Evolutionary conservation across 2,888 invertebrate species (phyloP), one percentile per base, ranked within the genome.

Genomic region (Ceraclea dissimilis): DNA sequence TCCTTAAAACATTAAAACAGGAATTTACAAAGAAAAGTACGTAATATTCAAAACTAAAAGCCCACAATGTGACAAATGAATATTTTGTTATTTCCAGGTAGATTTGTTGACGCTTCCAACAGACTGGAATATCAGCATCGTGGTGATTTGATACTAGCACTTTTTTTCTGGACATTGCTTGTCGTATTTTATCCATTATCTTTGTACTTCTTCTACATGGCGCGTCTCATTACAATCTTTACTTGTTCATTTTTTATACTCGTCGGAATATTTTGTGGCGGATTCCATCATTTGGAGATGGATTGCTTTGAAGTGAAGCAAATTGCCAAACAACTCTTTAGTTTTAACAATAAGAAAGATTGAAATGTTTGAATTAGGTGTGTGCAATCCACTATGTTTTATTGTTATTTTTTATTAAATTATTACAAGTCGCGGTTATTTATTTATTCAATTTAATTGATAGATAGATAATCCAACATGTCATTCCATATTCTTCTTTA

Each of bases 211-310:
- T 58, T 26, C 47, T 11, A 10, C 8, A 33, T 16, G 17, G 10
- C 52, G 11, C 39, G 51, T 20, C 51, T 49, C 26, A 11, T 46
- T 13, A 18, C 50, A 6, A 21, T 26, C 6, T 11, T 49, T 11
- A 2, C 20, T 6, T 33, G 50, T 43, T 56, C 54, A 16, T 18
- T 26, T 19, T 57, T 62, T 47, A 18, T 55, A 1, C 21, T 60
- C 19, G 50, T 60, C n/a, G 51, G 52, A 26, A 17, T 52, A 11
- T 51, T 44, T 18, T 47, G 49, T n/a, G 31, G 39, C 22, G 62
- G 62, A 19, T 62, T 62, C 50, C 62, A 62, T 49, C 62, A 60
- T 26, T 48, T 62, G 13, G 62, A 62, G 49, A 60, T 62, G 58
- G 20, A 18, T n/a, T 51, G 22, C 20, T 58, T 50, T 20, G 22